Evolutionary conservation across 2,888 invertebrate genomes (phyloP), one percentile per base, ranked within the genome.

Genomic region (Drosophila multiciliata): DNA sequence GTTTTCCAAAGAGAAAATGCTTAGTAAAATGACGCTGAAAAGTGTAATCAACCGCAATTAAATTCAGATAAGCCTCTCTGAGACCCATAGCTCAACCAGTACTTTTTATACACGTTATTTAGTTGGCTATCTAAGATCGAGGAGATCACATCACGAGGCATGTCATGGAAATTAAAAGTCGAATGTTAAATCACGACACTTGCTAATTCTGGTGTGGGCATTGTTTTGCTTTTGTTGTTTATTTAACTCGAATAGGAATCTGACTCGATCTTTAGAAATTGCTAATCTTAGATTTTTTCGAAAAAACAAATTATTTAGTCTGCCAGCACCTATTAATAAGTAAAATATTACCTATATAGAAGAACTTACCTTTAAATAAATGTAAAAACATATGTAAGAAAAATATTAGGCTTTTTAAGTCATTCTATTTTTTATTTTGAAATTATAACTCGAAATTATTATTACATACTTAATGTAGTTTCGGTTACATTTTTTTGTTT

Each of bases 351-450:
- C 7, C 23, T 33, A n/a, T 8, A 42, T 36, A 4, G 1, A 2
- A 26, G 29, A 40, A 42, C 58, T 58, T 52, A 50, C 65, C 59
- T 42, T 42, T 42, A 55, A 35, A n/a, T 20, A 1, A 38, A n/a
- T 26, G 9, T 17, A 38, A 33, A 54, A 32, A 9, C 23, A 32
- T n/a, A 15, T 4, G 20, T 53, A 1, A 17, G 8, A n/a, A 60
- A 8, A 48, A 52, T 35, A 17, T 48, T 53, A 53, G 62, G 70
- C 40, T 59, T 70, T 54, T 82, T 75, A 83, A 83, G 77, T 67
- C 86, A 76, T 81, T 87, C 85, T 87, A 87, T 73, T 72, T 80
- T 74, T 82, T 85, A 82, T 85, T 85, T 85, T 82, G 68, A 82
- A 86, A 78, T 81, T 71, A 81, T 81, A 85, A 77, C 70, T 52